Conservation (phyloP, 2,888 invertebrate genomes). For the Hybos culiciformis region DNA sequence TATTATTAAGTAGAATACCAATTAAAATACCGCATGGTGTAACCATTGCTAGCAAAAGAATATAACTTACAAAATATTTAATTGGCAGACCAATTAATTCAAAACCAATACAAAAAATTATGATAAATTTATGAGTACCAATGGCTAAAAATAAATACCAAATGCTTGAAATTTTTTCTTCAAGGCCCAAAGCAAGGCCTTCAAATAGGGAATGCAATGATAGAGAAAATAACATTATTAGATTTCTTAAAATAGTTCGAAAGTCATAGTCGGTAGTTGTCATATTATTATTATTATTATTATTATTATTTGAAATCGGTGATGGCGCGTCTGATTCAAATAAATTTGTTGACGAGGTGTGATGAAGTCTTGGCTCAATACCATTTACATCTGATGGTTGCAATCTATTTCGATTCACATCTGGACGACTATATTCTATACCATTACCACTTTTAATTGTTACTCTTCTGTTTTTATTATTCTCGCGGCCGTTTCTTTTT, state of each 20-base stretch:
- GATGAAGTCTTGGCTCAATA: background rate
- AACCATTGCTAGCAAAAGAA: slow-evolving; percentile 62
- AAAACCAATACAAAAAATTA: slow-evolving; percentile 78
- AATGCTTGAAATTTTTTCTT: slow-evolving; percentile 44
- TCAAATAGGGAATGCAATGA: slow-evolving; percentile 80
- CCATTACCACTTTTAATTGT: background rate
- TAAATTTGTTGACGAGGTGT: background rate
- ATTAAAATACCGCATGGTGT: slow-evolving; percentile 57
- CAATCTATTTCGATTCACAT: background rate
- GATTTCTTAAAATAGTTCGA: slow-evolving; percentile 43
- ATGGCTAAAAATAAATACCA: slow-evolving; percentile 77
- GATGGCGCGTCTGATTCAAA: slow-evolving; percentile 4
- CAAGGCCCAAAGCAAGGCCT: slow-evolving; percentile 69
- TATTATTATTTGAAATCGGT: slow-evolving; percentile 6
- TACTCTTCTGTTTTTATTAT: too few relatives aligned
- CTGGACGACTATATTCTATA: background rate
- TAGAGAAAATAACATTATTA: slow-evolving; percentile 67
- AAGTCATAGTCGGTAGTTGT: slow-evolving; percentile 4
- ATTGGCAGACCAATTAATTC: slow-evolving; percentile 62
- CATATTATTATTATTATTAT: slow-evolving; percentile 11
- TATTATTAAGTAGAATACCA: background rate
- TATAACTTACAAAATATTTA: slow-evolving; percentile 50
- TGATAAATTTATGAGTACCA: slow-evolving; percentile 71
- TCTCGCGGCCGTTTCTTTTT: too few relatives aligned
- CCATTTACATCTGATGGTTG: background rate